A percentile compares a stretch with the other conserved stretches of the same genome.
phyloP scores from a whole-genome alignment of 2,113 vertebrate species.

The Collichthys lucidus region DNA sequence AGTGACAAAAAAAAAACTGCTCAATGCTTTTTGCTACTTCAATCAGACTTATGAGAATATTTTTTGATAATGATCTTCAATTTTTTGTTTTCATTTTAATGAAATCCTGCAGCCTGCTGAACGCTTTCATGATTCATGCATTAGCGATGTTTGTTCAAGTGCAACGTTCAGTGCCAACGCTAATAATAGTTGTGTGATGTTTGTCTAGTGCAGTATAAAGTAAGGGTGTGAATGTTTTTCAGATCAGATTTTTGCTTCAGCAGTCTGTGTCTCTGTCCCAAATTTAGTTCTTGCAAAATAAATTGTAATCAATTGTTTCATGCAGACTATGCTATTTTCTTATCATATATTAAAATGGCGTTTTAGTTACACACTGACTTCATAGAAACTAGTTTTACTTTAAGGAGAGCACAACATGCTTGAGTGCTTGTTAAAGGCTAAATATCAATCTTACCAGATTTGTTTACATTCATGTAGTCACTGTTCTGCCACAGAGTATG shows the following conservation, averaged over 20 bases:
- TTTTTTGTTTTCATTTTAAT: neutral
- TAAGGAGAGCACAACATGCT: neutral
- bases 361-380: neutral
- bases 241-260: neutral
- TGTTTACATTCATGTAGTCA: neutral
- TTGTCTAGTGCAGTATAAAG: neutral
- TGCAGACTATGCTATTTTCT: no score
- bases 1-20: neutral
- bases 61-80: neutral
- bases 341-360: neutral
- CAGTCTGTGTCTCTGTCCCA: neutral
- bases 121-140: neutral
- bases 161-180: neutral
- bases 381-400: neutral
- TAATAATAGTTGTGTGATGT: neutral
- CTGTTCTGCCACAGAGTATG: neutral
- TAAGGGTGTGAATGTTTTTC: neutral
- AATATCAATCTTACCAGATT: neutral
- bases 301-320: neutral
- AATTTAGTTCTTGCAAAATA: neutral
- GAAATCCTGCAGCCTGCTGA: neutral
- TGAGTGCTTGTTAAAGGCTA: neutral
- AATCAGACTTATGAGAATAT: no score
- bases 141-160: neutral
- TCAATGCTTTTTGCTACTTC: neutral